These are phyloP conservation scores for Corapipo altera DNA, from an alignment of 2,113 vertebrate species.

Conservation along the genomic window DNA sequence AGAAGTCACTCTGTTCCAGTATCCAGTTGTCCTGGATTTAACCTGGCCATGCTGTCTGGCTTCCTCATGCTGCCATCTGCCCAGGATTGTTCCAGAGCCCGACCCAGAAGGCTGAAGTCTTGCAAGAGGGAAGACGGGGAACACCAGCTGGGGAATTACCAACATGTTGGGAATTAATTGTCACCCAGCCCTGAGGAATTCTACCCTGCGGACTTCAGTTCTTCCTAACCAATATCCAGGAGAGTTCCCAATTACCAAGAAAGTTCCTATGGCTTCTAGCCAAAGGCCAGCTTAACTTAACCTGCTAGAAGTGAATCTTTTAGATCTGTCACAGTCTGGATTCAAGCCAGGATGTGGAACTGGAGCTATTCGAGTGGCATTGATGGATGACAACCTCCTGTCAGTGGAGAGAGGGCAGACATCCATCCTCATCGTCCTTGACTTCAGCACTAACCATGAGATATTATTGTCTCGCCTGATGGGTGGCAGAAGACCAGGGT, in stretches of 20 bases:
- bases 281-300: not conserved
- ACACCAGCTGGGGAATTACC: not conserved
- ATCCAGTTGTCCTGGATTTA: not conserved
- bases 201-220: not conserved
- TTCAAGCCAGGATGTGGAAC: not conserved
- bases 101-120: not conserved
- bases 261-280: not conserved
- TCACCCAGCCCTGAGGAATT: not conserved
- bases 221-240: not conserved
- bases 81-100: not conserved
- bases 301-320: not conserved
- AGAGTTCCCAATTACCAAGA: not conserved
- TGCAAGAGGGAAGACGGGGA: not conserved
- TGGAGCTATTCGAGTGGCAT: not conserved
- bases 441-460: conserved; percentile 43
- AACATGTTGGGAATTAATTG: not conserved
- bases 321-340: not conserved
- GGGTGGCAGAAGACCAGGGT: conserved; percentile 28
- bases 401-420: not conserved
- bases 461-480: not conserved
- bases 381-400: not conserved
- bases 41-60: fast-evolving
- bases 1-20: not conserved
- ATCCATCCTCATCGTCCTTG: conserved; percentile 50
- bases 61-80: not conserved